Base-by-base conservation (phyloP, 2,113 vertebrate species). In the Caranx melampygus region DNA sequence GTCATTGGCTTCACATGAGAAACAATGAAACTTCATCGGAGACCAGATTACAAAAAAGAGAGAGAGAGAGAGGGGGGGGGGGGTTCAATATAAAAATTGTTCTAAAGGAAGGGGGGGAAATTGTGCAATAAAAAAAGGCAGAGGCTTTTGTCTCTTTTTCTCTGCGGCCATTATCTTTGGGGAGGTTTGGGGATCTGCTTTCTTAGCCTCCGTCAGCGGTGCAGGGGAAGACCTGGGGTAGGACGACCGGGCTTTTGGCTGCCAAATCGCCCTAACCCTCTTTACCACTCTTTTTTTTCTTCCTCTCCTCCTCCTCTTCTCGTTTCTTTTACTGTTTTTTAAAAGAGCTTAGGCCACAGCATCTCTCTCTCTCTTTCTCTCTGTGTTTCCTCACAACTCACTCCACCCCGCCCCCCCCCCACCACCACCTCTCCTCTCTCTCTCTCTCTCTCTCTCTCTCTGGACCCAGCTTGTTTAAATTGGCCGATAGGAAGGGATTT, bases 11-110 rank as follows among this genome's bases (percentile, higher is more conserved):
- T 88, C 92, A 92, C 93, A 90, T 91, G 93, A 94, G 91, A 95
- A 96, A 96, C 94, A 92, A 96, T 96, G 93, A 95, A 95, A 96
- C 93, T 96, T 96, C 93, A 96, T 81, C 94, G 88, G 95, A 96
- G 94, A 95, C 92, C 93, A 96, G 95, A 97, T 97, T 95, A 97
- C 83, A 85, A 96, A 96, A 89, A 4, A 33, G 44, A 26, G 11
- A 5, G 9, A 26, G 26, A 18, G 61, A 34, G 35, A 62, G 26
- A 10, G 61, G 0, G 72, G 86, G n/a, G n/a, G n/a, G 88, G 78
- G 91, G 92, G 73, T 79, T 82, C 60, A 15, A 79, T 86, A 67
- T 81, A 78, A 82, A 88, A 75, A 82, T 51, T 44, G 57, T 84
- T 88, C 26, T 79, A 78, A 87, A 87, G 61, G 21, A 40, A 62